A percentile compares a stretch with the other conserved stretches of the same genome.
phyloP scores from a whole-genome alignment of 2,888 invertebrate species.

The Himalopsyche anomala region DNA sequence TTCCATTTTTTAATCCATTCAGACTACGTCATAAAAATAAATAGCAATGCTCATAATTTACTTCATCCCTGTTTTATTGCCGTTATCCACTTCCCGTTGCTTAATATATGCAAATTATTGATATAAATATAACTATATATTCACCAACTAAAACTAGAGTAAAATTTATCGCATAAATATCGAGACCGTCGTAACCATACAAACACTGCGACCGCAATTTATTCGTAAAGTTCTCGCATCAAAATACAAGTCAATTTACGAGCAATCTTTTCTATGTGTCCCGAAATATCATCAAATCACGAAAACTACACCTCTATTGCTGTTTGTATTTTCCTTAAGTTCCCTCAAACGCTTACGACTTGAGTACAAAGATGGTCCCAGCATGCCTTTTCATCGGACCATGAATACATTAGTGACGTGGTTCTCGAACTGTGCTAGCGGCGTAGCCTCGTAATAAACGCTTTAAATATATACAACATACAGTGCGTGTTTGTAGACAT shows the following conservation, averaged over 20 bases:
- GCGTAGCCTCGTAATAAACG: background rate
- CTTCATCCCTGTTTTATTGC: no score
- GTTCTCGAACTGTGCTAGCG: background rate
- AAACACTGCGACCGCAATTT: background rate
- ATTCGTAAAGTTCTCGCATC: slow-evolving; percentile 1
- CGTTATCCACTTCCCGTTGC: no score
- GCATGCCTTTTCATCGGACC: slow-evolving; percentile 24
- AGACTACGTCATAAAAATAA: no score
- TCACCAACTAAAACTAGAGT: no score
- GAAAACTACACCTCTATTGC: slow-evolving; percentile 17
- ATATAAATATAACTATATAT: no score
- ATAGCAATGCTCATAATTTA: no score
- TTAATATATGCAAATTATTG: no score
- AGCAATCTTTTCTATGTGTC: background rate
- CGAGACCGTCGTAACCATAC: background rate
- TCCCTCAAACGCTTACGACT: slow-evolving; percentile 21
- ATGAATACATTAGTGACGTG: background rate
- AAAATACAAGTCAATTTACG: slow-evolving; percentile 24
- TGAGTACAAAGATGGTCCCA: slow-evolving; percentile 2
- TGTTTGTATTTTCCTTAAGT: slow-evolving; percentile 30
- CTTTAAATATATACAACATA: background rate
- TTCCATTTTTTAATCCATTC: no score
- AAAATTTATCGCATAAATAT: no score
- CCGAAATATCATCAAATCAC: slow-evolving; percentile 21
- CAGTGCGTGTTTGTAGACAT: no score